Evolutionary conservation across 2,888 invertebrate species (phyloP).

Genomic region (Epinotia demarniana): DNA sequence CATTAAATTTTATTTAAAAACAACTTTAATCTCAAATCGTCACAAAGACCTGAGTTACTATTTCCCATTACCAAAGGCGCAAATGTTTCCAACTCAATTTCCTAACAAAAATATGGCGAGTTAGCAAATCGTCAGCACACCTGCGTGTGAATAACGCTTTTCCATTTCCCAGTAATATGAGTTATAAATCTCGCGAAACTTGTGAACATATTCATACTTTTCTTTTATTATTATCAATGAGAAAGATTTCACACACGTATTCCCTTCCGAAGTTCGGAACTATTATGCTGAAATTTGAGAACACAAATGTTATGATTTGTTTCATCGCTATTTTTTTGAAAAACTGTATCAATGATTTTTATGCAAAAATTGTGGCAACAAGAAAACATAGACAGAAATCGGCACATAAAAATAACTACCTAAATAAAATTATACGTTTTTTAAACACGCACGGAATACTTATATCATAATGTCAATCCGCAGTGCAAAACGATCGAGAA

Average conservation of each 20-base stretch:
- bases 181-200: conserved; percentile 77
- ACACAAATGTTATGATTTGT: not conserved
- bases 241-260: conserved; percentile 33
- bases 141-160: conserved; percentile 80
- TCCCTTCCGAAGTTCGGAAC: conserved; percentile 45
- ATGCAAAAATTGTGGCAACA: no score
- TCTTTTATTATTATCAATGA: conserved; percentile 61
- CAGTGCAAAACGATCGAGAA: no score
- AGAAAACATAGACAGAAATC: no score
- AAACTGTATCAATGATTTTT: no score
- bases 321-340: not conserved
- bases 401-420: no score
- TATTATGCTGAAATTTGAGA: not conserved
- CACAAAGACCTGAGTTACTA: conserved; percentile 12
- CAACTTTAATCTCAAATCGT: not conserved
- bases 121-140: conserved; percentile 83
- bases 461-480: no score
- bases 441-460: no score
- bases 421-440: no score
- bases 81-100: conserved; percentile 72
- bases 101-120: conserved; percentile 77
- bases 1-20: not conserved
- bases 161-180: conserved; percentile 77
- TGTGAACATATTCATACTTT: conserved; percentile 71
- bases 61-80: conserved; percentile 50